A percentile compares a stretch with the other conserved stretches of the same genome.
These are phyloP conservation scores for Oligia fasciuncula DNA, from an alignment of 2,888 invertebrate species.

Conservation along the genomic window DNA sequence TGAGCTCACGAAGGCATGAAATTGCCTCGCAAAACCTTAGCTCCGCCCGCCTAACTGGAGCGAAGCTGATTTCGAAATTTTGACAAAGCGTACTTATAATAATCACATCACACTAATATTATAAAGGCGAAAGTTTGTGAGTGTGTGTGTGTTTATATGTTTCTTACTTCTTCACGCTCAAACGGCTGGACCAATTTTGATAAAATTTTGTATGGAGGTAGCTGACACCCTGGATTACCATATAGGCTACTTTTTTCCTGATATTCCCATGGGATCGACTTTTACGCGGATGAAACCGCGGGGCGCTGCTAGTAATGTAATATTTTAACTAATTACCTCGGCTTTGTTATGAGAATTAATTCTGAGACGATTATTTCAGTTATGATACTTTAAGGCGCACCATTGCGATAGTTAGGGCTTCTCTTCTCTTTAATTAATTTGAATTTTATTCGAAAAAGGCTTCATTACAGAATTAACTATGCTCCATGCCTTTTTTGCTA, in stretches of 20 bases:
- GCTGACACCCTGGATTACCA: too few relatives aligned
- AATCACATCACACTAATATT: neutral
- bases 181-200: too few relatives aligned
- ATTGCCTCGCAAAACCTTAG: conserved; percentile 86
- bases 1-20: conserved; percentile 88
- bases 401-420: conserved; percentile 31
- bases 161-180: too few relatives aligned
- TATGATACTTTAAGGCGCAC: conserved; percentile 5
- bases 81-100: conserved; percentile 60
- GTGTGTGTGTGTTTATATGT: too few relatives aligned
- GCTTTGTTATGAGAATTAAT: conserved; percentile 44
- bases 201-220: too few relatives aligned
- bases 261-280: too few relatives aligned
- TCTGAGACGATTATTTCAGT: conserved; percentile 17
- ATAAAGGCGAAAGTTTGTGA: too few relatives aligned
- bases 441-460: neutral
- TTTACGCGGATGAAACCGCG: too few relatives aligned
- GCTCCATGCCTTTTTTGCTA: neutral
- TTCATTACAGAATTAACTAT: neutral
- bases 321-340: conserved; percentile 60
- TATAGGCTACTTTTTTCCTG: too few relatives aligned
- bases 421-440: conserved; percentile 5
- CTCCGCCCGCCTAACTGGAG: conserved; percentile 80
- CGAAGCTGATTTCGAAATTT: conserved; percentile 78
- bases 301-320: conserved; percentile 25